Base-by-base conservation (phyloP, 2,113 vertebrate species). In the Callaeas wilsoni region DNA sequence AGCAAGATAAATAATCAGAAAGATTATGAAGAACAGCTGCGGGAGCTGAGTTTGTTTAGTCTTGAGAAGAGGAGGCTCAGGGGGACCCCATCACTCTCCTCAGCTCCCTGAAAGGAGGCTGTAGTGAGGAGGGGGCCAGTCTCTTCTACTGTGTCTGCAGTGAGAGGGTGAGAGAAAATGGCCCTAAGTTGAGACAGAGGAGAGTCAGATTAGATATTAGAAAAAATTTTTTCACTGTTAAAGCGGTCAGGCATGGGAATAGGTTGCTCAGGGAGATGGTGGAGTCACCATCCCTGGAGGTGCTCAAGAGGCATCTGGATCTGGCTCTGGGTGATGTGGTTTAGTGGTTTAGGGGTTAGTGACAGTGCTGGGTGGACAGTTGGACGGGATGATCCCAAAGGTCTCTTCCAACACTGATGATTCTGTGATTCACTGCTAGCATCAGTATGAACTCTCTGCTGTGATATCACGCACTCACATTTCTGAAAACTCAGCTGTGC, bases 381-480 rank as follows among this genome's bases (percentile, higher is more conserved):
- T 4, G 6, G 69, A 47, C 39, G 53, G 47, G 39, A 35, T 47
- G 46, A 53, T 53, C 53, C 25, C 56, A 60, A 30, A 68, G 7
- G 39, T 53, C 16, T 41, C 25, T 68, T 41, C 46, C 53, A 53
- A 8, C 47, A 15, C 0, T n/a, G 39, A 35, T 41, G 53, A 35
- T 53, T 47, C 47, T 68, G 14, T 68, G 46, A 68, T 41, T 76
- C 42, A 46, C 33, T 62, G 35, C 29, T 63, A 13, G 21, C 70
- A 29, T 8, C 44, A 53, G 25, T n/a, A 6, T 13, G 16, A 87
- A 7, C 47, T 55, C 50, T 21, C 53, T 53, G 20, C 75, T 75
- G 22, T 6, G 3, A 21, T 8, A 10, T 27, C 37, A 17, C 6
- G 44, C 35, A 47, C 23, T 56, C 1, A 0, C 9, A 16, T 67